Percentiles rank a stretch among this genome's conserved stretches.
Conservation (phyloP, 2,888 invertebrate species). For the Drosophila flavopinicola region DNA sequence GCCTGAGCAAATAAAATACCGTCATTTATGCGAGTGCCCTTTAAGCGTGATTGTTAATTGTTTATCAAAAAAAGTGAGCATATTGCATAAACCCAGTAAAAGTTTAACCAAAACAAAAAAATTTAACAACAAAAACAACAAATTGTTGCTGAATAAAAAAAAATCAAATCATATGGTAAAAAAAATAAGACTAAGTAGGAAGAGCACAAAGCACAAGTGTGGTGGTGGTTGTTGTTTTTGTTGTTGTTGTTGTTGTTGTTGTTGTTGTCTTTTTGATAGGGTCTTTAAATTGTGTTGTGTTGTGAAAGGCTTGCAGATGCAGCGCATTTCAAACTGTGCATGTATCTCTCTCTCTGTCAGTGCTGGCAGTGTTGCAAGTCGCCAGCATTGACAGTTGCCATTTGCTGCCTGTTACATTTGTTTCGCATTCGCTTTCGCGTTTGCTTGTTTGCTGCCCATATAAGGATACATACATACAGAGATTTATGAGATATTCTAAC, state of each 20-base stretch:
- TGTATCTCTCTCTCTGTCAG: too few relatives aligned
- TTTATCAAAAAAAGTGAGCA: background rate
- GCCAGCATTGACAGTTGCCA: background rate
- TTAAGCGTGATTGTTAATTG: background rate
- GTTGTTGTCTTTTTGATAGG: conserved; percentile 15
- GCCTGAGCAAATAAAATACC: conserved; percentile 30
- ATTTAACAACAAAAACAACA: background rate
- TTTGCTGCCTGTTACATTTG: too few relatives aligned
- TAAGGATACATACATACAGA: background rate
- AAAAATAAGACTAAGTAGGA: conserved; percentile 6
- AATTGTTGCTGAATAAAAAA: background rate
- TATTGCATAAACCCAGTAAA: background rate
- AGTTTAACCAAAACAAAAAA: background rate
- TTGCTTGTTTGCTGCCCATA: background rate
- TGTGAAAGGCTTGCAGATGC: background rate
- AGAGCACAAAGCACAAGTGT: conserved; percentile 12
- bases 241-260: background rate
- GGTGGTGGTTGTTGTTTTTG: conserved; percentile 3
- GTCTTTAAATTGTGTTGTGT: conserved; percentile 4
- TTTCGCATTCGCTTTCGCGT: background rate
- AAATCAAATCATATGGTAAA: conserved; percentile 2
- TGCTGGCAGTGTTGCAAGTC: background rate
- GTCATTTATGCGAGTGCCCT: conserved; percentile 3
- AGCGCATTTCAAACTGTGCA: conserved; percentile 6
- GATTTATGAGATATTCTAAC: conserved; percentile 4